Percentiles rank a stretch among this genome's conserved stretches.
Evolutionary conservation across 2,888 invertebrate species (phyloP).

Genomic region (Xestia sexstrigata): DNA sequence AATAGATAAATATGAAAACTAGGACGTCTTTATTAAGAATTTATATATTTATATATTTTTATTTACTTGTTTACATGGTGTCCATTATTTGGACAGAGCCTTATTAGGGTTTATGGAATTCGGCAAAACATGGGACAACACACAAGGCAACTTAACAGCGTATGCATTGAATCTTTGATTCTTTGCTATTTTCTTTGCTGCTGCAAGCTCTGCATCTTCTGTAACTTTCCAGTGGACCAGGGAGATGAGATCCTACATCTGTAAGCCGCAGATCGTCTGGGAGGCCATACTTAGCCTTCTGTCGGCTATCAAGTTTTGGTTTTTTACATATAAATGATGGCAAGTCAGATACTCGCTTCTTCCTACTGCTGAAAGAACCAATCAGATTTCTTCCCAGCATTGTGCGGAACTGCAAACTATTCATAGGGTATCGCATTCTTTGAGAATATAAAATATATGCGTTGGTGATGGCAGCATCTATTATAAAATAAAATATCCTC

Average conservation of each 20-base stretch:
- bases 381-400: neutral
- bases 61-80: neutral
- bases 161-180: neutral
- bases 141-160: neutral
- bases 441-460: neutral
- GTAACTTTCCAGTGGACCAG: neutral
- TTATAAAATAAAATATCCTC: neutral
- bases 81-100: constrained; percentile 9
- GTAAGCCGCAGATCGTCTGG: neutral
- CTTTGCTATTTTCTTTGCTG: neutral
- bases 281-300: neutral
- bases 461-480: neutral
- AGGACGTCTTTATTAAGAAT: constrained; percentile 9
- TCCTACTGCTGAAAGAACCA: neutral
- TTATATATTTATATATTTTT: neutral
- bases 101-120: constrained; percentile 11
- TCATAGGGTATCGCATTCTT: neutral
- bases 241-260: neutral
- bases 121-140: neutral
- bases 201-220: neutral
- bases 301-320: neutral
- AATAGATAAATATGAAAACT: constrained; percentile 6
- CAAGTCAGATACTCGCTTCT: neutral
- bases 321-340: neutral
- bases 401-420: neutral